Evolutionary conservation across 2,113 vertebrate genomes (phyloP).

Genomic region (Spheniscus mendiculus): DNA sequence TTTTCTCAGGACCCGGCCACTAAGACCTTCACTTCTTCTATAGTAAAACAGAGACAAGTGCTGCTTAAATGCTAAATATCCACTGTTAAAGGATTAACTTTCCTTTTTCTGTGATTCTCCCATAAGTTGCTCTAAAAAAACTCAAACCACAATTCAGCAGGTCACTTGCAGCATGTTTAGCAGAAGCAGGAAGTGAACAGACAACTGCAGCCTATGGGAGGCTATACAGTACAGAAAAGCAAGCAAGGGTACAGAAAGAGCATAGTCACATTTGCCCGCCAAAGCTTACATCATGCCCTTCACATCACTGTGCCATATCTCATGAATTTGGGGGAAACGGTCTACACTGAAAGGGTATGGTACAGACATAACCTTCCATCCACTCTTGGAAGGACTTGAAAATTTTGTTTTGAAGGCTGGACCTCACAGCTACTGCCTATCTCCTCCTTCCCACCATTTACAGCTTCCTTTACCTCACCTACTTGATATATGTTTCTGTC

Average conservation of each 20-base stretch:
- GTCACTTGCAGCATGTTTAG: not conserved
- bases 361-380: not conserved
- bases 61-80: not conserved
- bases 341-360: not conserved
- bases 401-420: not conserved
- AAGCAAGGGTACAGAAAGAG: not conserved
- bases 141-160: not conserved
- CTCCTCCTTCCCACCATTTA: not conserved
- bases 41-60: not conserved
- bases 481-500: accelerated
- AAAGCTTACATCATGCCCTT: not conserved
- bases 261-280: not conserved
- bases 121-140: not conserved
- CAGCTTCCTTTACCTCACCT: not conserved
- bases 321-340: not conserved
- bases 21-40: slow-evolving; percentile 94
- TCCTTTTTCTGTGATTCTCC: not conserved
- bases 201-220: not conserved
- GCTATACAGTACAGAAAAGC: not conserved
- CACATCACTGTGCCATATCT: not conserved
- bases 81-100: not conserved
- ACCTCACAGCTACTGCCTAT: not conserved
- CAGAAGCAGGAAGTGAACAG: not conserved
- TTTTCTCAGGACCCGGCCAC: slow-evolving; percentile 90
- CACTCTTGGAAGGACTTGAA: not conserved